Conservation (phyloP, 2,888 invertebrate species). For the Agonum fuliginosum region DNA sequence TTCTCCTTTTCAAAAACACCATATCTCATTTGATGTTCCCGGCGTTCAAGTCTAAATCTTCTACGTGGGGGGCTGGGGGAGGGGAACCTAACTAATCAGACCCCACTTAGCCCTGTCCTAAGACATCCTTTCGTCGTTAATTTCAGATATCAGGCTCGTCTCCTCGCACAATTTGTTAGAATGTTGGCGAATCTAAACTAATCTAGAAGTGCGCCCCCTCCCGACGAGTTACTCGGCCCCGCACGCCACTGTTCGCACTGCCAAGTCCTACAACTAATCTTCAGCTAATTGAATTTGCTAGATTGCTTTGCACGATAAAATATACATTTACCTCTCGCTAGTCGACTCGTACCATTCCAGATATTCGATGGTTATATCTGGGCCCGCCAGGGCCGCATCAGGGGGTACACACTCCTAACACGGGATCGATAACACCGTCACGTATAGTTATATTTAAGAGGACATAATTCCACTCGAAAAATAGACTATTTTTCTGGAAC, state of each 20-base stretch:
- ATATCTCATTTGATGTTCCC: no score
- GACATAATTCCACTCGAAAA: no score
- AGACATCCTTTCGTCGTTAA: conserved; percentile 55
- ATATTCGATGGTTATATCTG: conserved; percentile 43
- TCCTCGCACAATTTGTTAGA: conserved; percentile 53
- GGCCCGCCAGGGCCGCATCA: conserved; percentile 4
- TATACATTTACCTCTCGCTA: conserved; percentile 70
- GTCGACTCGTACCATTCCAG: conserved; percentile 13
- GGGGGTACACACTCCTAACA: neutral
- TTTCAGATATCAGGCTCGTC: conserved; percentile 51
- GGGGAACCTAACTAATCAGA: conserved; percentile 32
- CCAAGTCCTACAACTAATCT: conserved; percentile 70
- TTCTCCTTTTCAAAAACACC: no score
- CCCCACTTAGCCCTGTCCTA: conserved; percentile 30
- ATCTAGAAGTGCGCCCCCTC: conserved; percentile 52
- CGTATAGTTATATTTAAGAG: neutral
- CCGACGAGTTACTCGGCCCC: neutral
- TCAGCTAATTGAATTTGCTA: conserved; percentile 73
- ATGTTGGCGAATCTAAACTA: conserved; percentile 54
- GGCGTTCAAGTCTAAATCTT: neutral
- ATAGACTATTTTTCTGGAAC: no score
- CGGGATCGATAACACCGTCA: neutral
- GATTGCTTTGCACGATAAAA: conserved; percentile 73
- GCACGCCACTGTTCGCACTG: conserved; percentile 30
- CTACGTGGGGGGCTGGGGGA: neutral